A percentile compares a stretch with the other conserved stretches of the same genome.
phyloP scores from a whole-genome alignment of 1,140 invertebrate species.

The Cotesia vestalis region DNA sequence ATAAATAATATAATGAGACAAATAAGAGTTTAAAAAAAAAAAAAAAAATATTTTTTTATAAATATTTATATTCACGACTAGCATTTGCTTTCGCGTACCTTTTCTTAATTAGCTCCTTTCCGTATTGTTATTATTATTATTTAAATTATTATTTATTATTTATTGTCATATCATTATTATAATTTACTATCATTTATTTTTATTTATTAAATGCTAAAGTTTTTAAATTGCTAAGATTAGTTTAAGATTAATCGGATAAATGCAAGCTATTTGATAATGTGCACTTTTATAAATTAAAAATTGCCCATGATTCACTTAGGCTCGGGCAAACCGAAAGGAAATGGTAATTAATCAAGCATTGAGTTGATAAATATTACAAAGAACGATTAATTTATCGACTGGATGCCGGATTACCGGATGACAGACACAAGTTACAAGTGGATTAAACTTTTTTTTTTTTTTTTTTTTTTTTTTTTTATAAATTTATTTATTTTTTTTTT shows the following conservation, averaged over 20 bases:
- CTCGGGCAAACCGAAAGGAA: conserved; percentile 29
- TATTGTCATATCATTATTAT: conserved; percentile 3
- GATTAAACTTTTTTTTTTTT: conserved; percentile 9
- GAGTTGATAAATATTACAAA: conserved; percentile 9
- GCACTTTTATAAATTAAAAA: conserved; percentile 18
- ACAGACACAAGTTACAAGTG: conserved; percentile 70
- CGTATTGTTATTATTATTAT: conserved; percentile 15
- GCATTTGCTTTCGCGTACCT: conserved; percentile 33
- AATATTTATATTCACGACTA: neutral
- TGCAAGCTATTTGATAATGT: conserved; percentile 31
- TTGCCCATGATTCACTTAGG: conserved; percentile 25
- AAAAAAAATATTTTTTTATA: conserved; percentile 11
- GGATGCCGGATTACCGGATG: conserved; percentile 44
- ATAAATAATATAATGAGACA: conserved; percentile 60
- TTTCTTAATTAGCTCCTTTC: conserved; percentile 27
- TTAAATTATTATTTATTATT: neutral
- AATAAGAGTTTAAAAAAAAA: conserved; percentile 65
- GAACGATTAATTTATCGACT: neutral
- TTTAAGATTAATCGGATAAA: conserved; percentile 32
- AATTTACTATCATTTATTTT: too few species aligned
- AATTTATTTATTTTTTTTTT: too few species aligned
- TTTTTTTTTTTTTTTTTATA: neutral
- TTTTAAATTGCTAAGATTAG: conserved; percentile 34
- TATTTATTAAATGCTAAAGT: conserved; percentile 26
- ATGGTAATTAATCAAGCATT: conserved; percentile 26